Evolutionary conservation across 1,140 invertebrate genomes (phyloP), one percentile per base, ranked within the genome.

Genomic region (Octopus sinensis): DNA sequence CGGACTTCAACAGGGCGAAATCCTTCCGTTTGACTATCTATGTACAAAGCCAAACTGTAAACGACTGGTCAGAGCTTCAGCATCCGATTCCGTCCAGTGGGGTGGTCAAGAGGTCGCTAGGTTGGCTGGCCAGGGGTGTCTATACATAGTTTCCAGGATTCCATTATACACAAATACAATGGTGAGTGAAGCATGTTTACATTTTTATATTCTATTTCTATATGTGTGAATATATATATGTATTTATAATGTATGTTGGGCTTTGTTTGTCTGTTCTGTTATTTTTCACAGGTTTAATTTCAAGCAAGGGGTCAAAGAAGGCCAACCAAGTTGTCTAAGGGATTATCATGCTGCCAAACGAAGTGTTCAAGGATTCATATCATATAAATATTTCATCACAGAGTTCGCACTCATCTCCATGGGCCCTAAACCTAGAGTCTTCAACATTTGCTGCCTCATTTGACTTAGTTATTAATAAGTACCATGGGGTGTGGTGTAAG

Each of bases 21-120:
- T 77, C 23, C 52, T 77, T 13, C 76, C 76, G 12, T 77, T 52
- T 43, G 76, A 77, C 76, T 77, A 77, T 43, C 52, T 77, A 53
- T 77, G 76, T 53, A 77, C 76, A 51, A 77, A 77, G 17, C 76
- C 76, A 23, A 77, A 77, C 43, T 77, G 76, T 53, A 77, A 77
- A 51, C 76, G 76, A 53, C 43, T 77, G 76, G 76, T 77, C 76
- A 51, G 76, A 43, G 76, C 76, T 6, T 77, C 76, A 52, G 76
- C 43, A 52, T 77, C 76, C 12, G 76, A 77, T 77, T 51, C 43
- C 30, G 52, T 77, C 76, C 76, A 53, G 30, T 77, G 76, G 76
- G 76, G 76, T 53, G 76, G 76, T 52, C 76, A 77, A 53, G 76
- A 77, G 52, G 76, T 77, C 6, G 76, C 52, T 51, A 77, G 76